Evolutionary conservation across 2,888 invertebrate species (phyloP).

Genomic region (Zonitis immaculata): DNA sequence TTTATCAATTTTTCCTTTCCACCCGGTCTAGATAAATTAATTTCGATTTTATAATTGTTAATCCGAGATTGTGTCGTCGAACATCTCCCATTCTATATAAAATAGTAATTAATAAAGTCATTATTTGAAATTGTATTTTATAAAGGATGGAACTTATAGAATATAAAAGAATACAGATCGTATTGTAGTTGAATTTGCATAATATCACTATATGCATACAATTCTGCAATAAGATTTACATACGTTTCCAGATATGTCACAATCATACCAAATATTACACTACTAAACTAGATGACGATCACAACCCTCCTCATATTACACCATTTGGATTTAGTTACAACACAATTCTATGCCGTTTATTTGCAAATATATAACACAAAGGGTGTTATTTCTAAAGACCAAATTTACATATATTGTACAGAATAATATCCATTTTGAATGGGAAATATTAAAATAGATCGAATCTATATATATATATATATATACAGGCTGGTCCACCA

Average conservation of each 20-base stretch:
- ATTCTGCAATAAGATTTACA: slow-evolving; percentile 24
- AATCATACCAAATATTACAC: slow-evolving; percentile 10
- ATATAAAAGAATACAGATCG: slow-evolving; percentile 13
- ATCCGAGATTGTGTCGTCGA: not conserved
- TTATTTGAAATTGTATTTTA: slow-evolving; percentile 10
- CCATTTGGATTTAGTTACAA: slow-evolving; percentile 11
- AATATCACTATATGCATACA: slow-evolving; percentile 25
- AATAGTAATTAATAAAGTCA: slow-evolving; percentile 9
- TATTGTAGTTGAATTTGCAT: slow-evolving; percentile 17
- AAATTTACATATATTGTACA: not conserved
- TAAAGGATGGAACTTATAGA: slow-evolving; percentile 9
- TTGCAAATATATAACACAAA: not conserved
- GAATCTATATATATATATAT: too few species aligned
- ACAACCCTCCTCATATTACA: slow-evolving; percentile 9
- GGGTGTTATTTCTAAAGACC: not conserved
- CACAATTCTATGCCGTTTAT: not conserved
- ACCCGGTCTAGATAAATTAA: slow-evolving; percentile 1
- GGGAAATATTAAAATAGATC: not conserved
- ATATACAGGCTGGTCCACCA: too few species aligned
- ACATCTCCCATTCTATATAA: too few species aligned
- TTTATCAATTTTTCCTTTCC: not conserved
- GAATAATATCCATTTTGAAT: too few species aligned
- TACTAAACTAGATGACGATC: slow-evolving; percentile 9
- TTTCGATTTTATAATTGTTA: not conserved
- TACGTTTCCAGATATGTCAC: slow-evolving; percentile 25